Percentiles rank a stretch among this genome's conserved stretches.
These are phyloP conservation scores for Ceratitis capitata DNA, from an alignment of 1,140 invertebrate genomes.

Conservation along the genomic window DNA sequence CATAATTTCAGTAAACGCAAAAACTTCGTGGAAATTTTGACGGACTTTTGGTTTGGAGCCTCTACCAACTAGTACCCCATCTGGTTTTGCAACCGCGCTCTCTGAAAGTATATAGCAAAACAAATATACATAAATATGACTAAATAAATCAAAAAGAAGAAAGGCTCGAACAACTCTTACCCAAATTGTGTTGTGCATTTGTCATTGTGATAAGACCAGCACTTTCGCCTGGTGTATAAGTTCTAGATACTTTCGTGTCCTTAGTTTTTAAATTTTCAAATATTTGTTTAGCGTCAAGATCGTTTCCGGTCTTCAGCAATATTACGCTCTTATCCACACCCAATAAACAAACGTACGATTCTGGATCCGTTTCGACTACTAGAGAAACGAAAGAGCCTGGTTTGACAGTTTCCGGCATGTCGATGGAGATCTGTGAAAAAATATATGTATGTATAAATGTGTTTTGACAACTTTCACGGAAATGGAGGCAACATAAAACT, in stretches of 20 bases:
- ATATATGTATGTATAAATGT: too few relatives aligned
- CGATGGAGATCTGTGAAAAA: neutral
- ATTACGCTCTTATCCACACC: constrained; percentile 86
- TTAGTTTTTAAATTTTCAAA: constrained; percentile 52
- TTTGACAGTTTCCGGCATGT: neutral
- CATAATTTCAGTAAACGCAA: constrained; percentile 46
- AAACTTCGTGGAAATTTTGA: constrained; percentile 52
- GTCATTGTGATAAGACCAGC: constrained; percentile 42
- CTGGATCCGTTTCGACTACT: constrained; percentile 72
- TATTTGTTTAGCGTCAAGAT: constrained; percentile 64
- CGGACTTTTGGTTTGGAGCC: constrained; percentile 31
- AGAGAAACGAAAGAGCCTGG: neutral
- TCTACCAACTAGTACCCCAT: too few relatives aligned
- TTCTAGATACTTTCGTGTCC: neutral
- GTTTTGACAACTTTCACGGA: too few relatives aligned
- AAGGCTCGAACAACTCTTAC: neutral
- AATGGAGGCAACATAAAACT: too few relatives aligned
- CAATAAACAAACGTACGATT: constrained; percentile 83
- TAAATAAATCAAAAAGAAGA: neutral
- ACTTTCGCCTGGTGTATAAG: neutral
- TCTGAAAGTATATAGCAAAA: neutral
- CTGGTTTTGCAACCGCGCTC: neutral
- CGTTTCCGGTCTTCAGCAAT: constrained; percentile 72
- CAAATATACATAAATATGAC: neutral
- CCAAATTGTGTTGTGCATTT: constrained; percentile 3